Conservation (phyloP, 2,797 vertebrate genomes). For the Urophycis tenuis region DNA sequence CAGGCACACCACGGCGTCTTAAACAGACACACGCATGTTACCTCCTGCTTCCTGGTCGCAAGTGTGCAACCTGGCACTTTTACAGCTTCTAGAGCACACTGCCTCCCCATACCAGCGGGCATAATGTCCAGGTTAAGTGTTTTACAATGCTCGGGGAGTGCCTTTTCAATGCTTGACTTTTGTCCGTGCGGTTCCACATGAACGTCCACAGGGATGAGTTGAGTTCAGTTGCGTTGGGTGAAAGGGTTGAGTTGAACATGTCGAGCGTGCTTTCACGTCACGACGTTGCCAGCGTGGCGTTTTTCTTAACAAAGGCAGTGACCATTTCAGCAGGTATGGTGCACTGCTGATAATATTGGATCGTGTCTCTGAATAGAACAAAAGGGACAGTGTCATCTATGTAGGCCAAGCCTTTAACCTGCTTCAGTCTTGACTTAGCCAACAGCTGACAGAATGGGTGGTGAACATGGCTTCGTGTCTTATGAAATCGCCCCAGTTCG, state of each 20-base stretch:
- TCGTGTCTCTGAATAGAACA: constrained; percentile 31
- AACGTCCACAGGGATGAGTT: constrained; percentile 5
- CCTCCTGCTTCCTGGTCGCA: constrained; percentile 61
- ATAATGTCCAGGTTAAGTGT: constrained; percentile 4
- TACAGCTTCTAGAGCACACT: constrained; percentile 24
- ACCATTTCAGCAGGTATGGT: constrained; percentile 9
- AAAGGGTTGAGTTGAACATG: neutral
- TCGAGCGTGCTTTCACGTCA: neutral
- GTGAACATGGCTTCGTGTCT: constrained; percentile 38
- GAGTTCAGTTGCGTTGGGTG: neutral
- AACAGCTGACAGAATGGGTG: constrained; percentile 30
- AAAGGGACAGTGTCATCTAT: constrained; percentile 24
- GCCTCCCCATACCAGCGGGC: neutral
- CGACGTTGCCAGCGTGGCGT: neutral
- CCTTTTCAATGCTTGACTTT: constrained; percentile 37
- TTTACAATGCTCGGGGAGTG: constrained; percentile 35
- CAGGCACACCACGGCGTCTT: constrained; percentile 65
- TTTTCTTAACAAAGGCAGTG: constrained; percentile 9
- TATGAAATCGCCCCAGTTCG: neutral
- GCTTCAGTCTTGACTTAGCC: constrained; percentile 35
- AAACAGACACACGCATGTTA: constrained; percentile 49
- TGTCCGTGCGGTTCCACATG: constrained; percentile 38
- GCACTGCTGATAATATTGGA: constrained; percentile 7
- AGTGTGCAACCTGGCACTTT: no score
- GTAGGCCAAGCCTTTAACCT: constrained; percentile 45